Conservation (phyloP, 2,113 vertebrate species). For the Apus apus region DNA sequence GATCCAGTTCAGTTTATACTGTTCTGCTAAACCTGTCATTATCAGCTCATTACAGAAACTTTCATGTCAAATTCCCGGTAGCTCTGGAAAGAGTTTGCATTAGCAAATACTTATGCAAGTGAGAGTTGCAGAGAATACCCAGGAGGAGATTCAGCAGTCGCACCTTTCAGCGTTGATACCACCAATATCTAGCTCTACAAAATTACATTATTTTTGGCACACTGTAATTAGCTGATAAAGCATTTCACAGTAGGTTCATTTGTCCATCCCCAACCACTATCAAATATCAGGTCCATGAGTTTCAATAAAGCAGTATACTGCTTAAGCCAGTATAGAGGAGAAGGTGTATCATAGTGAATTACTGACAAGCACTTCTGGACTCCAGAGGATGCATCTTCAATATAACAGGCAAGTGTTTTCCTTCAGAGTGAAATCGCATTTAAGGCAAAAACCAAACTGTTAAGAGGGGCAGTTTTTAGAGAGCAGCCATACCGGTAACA, state of each 20-base stretch:
- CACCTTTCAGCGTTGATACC: neutral
- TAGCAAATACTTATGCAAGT: neutral
- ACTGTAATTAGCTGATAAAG: neutral
- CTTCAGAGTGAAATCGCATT: neutral
- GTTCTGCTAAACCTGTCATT: neutral
- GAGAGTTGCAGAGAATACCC: neutral
- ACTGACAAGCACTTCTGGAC: neutral
- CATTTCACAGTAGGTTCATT: neutral
- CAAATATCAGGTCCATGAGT: neutral
- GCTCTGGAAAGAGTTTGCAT: neutral
- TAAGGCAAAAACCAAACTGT: neutral
- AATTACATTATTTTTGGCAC: neutral
- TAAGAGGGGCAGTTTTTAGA: neutral
- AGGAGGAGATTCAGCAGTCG: neutral
- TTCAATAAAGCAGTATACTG: neutral
- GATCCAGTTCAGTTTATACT: neutral
- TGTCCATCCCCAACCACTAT: neutral
- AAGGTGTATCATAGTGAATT: neutral
- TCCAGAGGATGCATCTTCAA: neutral
- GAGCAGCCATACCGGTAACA: neutral
- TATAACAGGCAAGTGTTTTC: neutral
- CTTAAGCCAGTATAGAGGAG: neutral
- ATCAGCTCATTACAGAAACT: neutral
- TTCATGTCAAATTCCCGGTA: neutral
- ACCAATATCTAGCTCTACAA: neutral